Percentiles rank a stretch among this genome's conserved stretches.
phyloP scores from a whole-genome alignment of 2,113 vertebrate genomes.

The Morone saxatilis region DNA sequence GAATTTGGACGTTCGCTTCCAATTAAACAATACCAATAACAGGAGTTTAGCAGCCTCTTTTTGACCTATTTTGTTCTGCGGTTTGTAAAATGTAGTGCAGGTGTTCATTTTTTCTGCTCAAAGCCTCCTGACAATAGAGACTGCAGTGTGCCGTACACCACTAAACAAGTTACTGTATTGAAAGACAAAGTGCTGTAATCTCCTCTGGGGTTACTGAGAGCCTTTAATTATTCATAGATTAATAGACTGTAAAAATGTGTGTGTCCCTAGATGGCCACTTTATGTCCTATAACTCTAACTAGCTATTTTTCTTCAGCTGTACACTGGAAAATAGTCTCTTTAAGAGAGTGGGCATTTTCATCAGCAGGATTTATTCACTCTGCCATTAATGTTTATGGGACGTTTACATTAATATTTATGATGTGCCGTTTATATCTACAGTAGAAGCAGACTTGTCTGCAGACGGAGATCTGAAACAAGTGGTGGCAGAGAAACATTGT shows the following conservation, averaged over 20 bases:
- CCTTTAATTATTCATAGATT: conserved; percentile 83
- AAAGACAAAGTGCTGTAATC: conserved; percentile 76
- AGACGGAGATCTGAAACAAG: conserved; percentile 24
- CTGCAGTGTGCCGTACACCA: conserved; percentile 37
- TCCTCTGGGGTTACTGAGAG: conserved; percentile 69
- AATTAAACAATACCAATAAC: conserved; percentile 32
- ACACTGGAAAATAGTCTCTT: conserved; percentile 53
- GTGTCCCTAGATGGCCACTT: conserved; percentile 76
- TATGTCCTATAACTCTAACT: conserved; percentile 71
- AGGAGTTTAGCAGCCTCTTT: conserved; percentile 27
- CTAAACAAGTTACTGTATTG: conserved; percentile 73
- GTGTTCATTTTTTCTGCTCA: conserved; percentile 48
- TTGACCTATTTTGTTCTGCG: conserved; percentile 56
- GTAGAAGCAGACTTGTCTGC: conserved; percentile 14
- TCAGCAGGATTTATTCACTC: conserved; percentile 44
- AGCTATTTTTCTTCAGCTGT: conserved; percentile 68
- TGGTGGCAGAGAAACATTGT: conserved; percentile 1
- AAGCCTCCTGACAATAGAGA: conserved; percentile 55
- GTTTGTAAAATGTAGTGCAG: conserved; percentile 54
- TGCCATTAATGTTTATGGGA: conserved; percentile 53
- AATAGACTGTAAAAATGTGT: conserved; percentile 81
- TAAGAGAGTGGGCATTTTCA: conserved; percentile 31
- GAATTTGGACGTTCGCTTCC: conserved; percentile 21
- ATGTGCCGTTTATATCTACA: conserved; percentile 9
- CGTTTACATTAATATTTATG: conserved; percentile 52